Base-by-base conservation (phyloP, 30 jellyfish, hydroid and myxozoan genomes). In the Hydractinia symbiolongicarpus region DNA sequence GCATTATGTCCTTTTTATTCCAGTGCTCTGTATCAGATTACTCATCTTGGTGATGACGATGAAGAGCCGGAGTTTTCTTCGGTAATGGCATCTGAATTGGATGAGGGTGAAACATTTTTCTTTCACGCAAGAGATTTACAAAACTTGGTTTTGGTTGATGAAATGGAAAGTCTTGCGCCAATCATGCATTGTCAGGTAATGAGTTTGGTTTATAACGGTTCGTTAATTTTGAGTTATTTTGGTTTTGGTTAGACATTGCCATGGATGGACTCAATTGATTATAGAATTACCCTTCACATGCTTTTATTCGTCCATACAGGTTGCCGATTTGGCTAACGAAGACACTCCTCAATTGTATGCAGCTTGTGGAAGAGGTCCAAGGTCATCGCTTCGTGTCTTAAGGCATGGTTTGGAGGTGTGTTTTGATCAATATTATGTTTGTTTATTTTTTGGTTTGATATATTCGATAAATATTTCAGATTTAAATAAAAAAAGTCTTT, bases 31-130 rank as follows among this genome's bases (percentile, higher is more conserved):
- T 94, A 94, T 62, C 99, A 94, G 73, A 94, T 94, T 53, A 88
- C 96, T 8, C 96, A 94, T 87, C 96, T 94, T 61, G 99, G 99
- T 6, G 99, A 94, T 78, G 99, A 94, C 68, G 97, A 94, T 70
- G 95, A 88, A 10, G 97, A 88, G 73, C 99, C 96, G n/a, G 96
- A 94, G 62, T 94, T 94, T 70, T 84, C 97, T 19, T 84, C 96
- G 83, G 53, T 83, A 11, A 86, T 88, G 95, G 96, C 96, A 5
- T 88, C 95, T 20, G 96, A 88, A 61, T 84, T 88, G 8, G 97
- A 94, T 16, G 96, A 88, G 66, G 98, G 98, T 19, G 87, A 95
- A 7, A 94, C 96, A 5, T 94, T 94, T 79, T 94, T 87, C 84
- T 94, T 88, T 74, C 94, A 85, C 50, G 96, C 97, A 54, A 86